A percentile compares a stretch with the other conserved stretches of the same genome.
Conservation (phyloP, 1,140 invertebrate species). For the Penaeus indicus region DNA sequence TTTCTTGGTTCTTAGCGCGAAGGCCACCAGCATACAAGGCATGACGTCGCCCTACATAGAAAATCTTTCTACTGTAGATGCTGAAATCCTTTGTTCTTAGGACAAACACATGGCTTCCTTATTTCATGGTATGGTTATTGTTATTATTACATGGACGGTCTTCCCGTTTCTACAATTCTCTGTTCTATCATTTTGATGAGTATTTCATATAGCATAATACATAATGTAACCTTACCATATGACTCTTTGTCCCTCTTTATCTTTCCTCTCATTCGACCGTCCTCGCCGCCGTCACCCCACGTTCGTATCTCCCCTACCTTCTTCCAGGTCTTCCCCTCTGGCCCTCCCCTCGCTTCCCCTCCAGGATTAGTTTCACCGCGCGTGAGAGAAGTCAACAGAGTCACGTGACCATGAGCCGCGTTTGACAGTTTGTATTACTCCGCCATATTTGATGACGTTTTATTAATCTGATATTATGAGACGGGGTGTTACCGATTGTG, state of each 20-base stretch:
- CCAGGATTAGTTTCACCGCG: conserved; percentile 3
- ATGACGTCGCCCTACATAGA: no score
- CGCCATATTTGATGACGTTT: conserved; percentile 27
- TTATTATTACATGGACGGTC: no score
- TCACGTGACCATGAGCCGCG: conserved; percentile 19
- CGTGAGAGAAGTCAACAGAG: conserved; percentile 60
- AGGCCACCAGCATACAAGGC: no score
- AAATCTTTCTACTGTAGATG: no score
- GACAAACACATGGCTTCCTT: no score
- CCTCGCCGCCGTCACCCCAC: neutral
- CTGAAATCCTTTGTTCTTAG: no score
- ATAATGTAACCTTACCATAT: no score
- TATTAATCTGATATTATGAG: conserved; percentile 58
- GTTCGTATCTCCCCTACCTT: neutral
- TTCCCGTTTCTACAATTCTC: no score
- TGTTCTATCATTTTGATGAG: no score
- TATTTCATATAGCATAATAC: no score
- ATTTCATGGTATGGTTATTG: no score
- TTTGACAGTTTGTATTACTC: neutral
- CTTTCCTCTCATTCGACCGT: neutral
- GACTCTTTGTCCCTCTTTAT: neutral
- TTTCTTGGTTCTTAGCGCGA: no score
- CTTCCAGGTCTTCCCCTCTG: conserved; percentile 3
- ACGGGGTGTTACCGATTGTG: conserved; percentile 44
- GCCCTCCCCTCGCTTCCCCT: neutral